Base-by-base conservation (phyloP, 2,113 vertebrate genomes). In the Aleadryas rufinucha region DNA sequence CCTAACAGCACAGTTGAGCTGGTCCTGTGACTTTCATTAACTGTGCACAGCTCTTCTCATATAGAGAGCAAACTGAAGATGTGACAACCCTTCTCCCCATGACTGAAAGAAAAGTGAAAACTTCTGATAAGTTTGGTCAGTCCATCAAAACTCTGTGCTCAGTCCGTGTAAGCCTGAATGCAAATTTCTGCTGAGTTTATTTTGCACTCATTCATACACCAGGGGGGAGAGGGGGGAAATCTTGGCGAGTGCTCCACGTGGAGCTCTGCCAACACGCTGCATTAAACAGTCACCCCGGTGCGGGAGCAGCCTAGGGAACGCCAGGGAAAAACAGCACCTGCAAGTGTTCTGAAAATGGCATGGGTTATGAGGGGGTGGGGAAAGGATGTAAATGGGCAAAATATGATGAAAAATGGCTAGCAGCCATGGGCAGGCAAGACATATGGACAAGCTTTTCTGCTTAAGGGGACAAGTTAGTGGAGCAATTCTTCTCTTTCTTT, bases 21-120 rank as follows among this genome's bases (percentile, higher is more conserved):
- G 56, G 47, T 84, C 74, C 87, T 75, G 26, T 66, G 97, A 88
- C 89, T 97, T 97, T 97, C 83, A 98, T 97, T 97, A 98, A 97
- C 88, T 87, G 28, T 11, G 53, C 60, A 35, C 78, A 94, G 71
- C 69, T 97, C 91, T 97, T 96, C 97, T 97, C 96, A 93, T 20
- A 21, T 0, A 69, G 7, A 16, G 31, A 69, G 12, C 47, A 97
- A 97, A 95, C 33, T 69, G 78, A 87, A 95, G 85, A 87, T 57
- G 49, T 95, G 86, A 45, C 87, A 89, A 86, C 68, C 65, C 76
- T 80, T 61, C 37, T 82, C 78, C 53, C 49, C 2, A 0, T 39
- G 92, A 87, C 56, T 14, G 37, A 93, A 97, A 90, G 53, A 89
- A 88, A 89, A 87, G 26, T 27, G 50, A 93, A 92, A 82, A 68